Percentiles rank a stretch among this genome's conserved stretches.
Evolutionary conservation across 2,797 vertebrate genomes (phyloP).

Genomic region (Strix occidentalis): DNA sequence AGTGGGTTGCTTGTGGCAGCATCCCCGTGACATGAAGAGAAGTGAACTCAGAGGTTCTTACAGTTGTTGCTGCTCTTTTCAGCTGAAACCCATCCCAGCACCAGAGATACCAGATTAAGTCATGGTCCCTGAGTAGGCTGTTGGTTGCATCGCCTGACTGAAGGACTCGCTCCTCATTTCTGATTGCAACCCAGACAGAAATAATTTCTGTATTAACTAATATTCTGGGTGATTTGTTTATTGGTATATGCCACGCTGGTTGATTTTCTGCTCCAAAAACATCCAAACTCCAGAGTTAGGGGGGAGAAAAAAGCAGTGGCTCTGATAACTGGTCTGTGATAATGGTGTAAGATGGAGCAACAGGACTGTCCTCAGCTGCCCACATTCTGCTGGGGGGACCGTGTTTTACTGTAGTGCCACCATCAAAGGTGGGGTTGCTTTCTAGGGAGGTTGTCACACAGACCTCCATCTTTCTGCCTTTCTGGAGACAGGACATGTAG

Average conservation of each 20-base stretch:
- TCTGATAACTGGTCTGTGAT: background rate
- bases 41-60: background rate
- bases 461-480: background rate
- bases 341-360: background rate
- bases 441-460: background rate
- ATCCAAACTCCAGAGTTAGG: background rate
- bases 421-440: background rate
- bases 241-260: background rate
- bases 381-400: rapidly evolving
- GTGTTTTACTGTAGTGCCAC: background rate
- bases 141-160: background rate
- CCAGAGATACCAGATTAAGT: background rate
- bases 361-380: background rate
- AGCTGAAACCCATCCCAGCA: background rate
- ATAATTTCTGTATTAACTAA: background rate
- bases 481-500: background rate
- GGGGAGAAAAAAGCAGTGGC: background rate
- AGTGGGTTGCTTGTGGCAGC: background rate
- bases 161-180: background rate
- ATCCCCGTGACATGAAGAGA: background rate
- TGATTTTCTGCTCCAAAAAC: background rate
- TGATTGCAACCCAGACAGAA: background rate
- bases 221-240: background rate
- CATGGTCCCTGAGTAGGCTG: background rate
- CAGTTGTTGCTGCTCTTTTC: background rate